Evolutionary conservation across 2,797 vertebrate genomes (phyloP).

Genomic region (Parauchenoglanis punctatus): DNA sequence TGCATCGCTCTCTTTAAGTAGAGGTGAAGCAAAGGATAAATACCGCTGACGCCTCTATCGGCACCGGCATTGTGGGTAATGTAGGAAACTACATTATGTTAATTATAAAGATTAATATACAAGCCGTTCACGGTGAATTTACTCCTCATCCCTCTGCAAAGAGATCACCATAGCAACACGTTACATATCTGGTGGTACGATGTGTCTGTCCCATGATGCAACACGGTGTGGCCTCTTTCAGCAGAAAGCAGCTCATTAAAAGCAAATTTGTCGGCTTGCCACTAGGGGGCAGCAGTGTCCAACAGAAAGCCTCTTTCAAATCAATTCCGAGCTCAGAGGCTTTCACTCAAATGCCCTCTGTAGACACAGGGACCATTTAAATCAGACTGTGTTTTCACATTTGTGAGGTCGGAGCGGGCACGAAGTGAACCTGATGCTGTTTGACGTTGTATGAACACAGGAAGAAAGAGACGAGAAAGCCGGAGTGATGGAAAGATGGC

Average conservation of each 20-base stretch:
- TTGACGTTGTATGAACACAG: neutral
- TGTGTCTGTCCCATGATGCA: conserved; percentile 68
- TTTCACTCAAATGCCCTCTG: conserved; percentile 21
- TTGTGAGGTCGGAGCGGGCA: neutral
- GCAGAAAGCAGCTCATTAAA: conserved; percentile 44
- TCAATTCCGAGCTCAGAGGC: neutral
- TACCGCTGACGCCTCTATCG: neutral
- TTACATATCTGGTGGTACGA: conserved; percentile 78
- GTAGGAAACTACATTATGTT: neutral
- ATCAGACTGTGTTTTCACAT: conserved; percentile 7
- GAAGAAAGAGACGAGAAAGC: neutral
- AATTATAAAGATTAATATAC: neutral
- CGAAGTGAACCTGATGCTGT: neutral
- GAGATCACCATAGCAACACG: conserved; percentile 82
- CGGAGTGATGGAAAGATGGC: neutral
- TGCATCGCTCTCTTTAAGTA: neutral
- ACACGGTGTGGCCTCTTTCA: conserved; percentile 10
- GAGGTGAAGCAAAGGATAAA: neutral
- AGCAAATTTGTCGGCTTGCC: conserved; percentile 19
- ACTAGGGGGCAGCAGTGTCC: conserved; percentile 66
- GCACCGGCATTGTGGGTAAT: neutral
- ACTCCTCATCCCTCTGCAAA: conserved; percentile 51
- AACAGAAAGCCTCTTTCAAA: conserved; percentile 38
- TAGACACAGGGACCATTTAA: conserved; percentile 21
- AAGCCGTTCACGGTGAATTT: conserved; percentile 3